Evolutionary conservation across 2,888 invertebrate species (phyloP).

Genomic region (Sminthurides aquaticus): DNA sequence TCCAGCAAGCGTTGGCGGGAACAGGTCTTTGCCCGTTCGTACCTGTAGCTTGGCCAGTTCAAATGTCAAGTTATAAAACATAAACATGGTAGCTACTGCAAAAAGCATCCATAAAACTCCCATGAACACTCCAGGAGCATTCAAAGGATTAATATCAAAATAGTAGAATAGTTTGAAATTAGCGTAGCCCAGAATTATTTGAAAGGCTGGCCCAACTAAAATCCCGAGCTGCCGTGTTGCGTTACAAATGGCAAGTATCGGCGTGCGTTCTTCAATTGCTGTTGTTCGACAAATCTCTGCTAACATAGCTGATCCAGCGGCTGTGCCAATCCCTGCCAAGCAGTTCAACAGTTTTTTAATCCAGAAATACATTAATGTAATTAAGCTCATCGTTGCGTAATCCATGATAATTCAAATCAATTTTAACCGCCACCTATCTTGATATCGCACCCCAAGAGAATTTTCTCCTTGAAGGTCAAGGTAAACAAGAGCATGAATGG

Average conservation of each 20-base stretch:
- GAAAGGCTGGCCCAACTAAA: slow-evolving; percentile 48
- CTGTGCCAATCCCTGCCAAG: slow-evolving; percentile 25
- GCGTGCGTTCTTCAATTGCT: slow-evolving; percentile 45
- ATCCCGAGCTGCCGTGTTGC: slow-evolving; percentile 48
- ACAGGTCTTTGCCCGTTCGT: neutral
- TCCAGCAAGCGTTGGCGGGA: neutral
- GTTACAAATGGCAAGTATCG: slow-evolving; percentile 47
- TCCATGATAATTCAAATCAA: too few species aligned
- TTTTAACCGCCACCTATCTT: too few species aligned
- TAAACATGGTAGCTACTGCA: slow-evolving; percentile 30
- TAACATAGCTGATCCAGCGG: slow-evolving; percentile 45
- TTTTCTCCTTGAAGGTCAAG: too few species aligned
- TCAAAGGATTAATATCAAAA: slow-evolving; percentile 46
- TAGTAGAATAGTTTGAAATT: slow-evolving; percentile 43
- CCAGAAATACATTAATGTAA: too few species aligned
- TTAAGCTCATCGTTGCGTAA: too few species aligned
- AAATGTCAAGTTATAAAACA: slow-evolving; percentile 36
- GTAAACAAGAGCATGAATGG: too few species aligned
- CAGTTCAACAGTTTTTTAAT: too few species aligned
- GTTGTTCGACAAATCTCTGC: slow-evolving; percentile 49
- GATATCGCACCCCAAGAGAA: too few species aligned
- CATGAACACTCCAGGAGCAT: slow-evolving; percentile 49
- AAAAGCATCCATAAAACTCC: slow-evolving; percentile 46
- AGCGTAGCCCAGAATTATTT: slow-evolving; percentile 45
- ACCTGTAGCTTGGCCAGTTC: neutral